Conservation (phyloP, 2,797 vertebrate species). For the Phyllotis vaccarum region DNA sequence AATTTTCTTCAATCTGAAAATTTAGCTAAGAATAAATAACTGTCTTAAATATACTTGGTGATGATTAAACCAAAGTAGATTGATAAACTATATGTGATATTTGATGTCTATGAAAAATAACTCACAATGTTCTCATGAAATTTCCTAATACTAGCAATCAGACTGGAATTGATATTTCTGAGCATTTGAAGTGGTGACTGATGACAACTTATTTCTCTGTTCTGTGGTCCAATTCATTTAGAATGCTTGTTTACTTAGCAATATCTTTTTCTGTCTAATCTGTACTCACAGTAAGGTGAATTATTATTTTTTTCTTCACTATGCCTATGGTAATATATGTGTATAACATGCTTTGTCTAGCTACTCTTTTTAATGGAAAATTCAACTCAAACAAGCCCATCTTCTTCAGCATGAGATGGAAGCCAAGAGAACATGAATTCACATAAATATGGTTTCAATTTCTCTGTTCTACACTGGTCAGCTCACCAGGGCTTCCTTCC, state of each 20-base stretch:
- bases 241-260: background rate
- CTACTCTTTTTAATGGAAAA: background rate
- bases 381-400: background rate
- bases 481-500: background rate
- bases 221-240: conserved; percentile 8
- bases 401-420: accelerated
- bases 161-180: background rate
- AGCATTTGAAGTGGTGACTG: background rate
- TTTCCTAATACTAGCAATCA: background rate
- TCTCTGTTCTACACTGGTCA: background rate
- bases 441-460: accelerated
- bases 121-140: background rate
- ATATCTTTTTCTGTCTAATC: background rate
- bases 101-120: background rate
- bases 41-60: background rate
- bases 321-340: background rate
- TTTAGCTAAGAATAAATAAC: background rate
- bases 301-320: conserved; percentile 25
- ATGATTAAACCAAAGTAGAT: background rate
- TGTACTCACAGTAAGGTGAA: background rate
- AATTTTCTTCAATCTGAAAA: background rate
- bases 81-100: background rate
- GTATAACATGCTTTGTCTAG: too few species aligned
- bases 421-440: background rate
- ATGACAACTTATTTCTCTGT: background rate